phyloP scores from a whole-genome alignment of 53 echinoderm and acorn worm genomes.

The Zoroaster sp. region DNA sequence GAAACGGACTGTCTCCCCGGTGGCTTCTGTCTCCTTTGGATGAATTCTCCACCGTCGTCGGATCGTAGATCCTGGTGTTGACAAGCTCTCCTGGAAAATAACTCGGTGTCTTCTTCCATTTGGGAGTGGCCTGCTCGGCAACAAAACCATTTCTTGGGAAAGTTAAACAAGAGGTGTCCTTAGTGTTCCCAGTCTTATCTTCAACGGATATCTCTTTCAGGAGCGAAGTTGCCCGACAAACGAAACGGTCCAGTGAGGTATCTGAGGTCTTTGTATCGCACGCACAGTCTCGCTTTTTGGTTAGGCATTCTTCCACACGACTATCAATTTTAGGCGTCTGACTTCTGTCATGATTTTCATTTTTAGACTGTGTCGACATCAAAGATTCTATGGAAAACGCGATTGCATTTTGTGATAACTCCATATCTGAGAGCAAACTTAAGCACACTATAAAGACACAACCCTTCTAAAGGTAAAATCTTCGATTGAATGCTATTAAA shows the following conservation, averaged over 20 bases:
- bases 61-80: not conserved
- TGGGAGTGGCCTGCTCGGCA: not conserved
- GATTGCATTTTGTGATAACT: not conserved
- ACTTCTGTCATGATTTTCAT: not conserved
- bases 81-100: not conserved
- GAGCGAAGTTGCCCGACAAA: not conserved
- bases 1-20: not conserved
- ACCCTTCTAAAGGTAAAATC: no score
- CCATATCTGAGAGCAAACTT: not conserved
- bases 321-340: not conserved
- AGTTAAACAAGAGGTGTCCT: no score
- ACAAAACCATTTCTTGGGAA: not conserved
- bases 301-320: not conserved
- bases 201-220: not conserved
- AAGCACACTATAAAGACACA: no score
- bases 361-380: not conserved
- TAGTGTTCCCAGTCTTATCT: not conserved
- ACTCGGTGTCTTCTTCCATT: no score
- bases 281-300: not conserved
- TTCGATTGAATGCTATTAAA: no score
- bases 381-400: not conserved
- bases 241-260: not conserved
- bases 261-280: not conserved
- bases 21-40: not conserved
- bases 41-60: not conserved